Base-by-base conservation (phyloP, 2,113 vertebrate genomes). In the Psilopsiagon aymara region DNA sequence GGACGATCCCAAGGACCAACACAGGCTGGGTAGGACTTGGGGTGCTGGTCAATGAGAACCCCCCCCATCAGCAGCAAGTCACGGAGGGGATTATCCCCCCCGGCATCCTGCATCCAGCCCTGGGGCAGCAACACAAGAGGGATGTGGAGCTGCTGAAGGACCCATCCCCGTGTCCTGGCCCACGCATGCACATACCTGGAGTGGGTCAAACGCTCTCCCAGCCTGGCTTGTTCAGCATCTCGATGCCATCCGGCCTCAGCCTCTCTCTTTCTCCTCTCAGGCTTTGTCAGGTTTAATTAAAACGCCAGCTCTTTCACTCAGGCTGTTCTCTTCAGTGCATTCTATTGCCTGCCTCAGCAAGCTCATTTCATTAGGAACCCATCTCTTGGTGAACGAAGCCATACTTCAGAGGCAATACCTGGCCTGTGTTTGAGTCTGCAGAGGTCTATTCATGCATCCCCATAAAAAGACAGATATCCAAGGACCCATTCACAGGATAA, bases 211-310 rank as follows among this genome's bases (percentile, higher is more conserved):
- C 7, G 41, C 7, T 82, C 74, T 59, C 41, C 75, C 43, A 79
- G 18, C 85, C 41, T 82, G 41, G 53, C 31, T 62, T 14, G 9
- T 11, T 60, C 71, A 37, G 78, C 67, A 44, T 21, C 73, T 78
- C 68, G 7, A 10, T 29, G 70, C 82, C 86, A 94, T 44, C 55
- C 71, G 78, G 53, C 59, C 68, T 90, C 67, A 44, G 1, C 13
- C 44, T 86, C 64, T 55, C 35, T 57, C 7, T 16, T 80, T 29
- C 46, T 86, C 53, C 82, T 93, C 79, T 63, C 47, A 47, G 68
- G 53, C 68, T 90, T 90, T 82, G n/a, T 67, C 75, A 88, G 24
- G n/a, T 90, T 93, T 95, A 96, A 97, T 94, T 96, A 96, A 73
- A 92, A 81, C 90, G 94, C 87, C 57, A n/a, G 52, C 55, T 87